phyloP scores from a whole-genome alignment of 2,113 vertebrate genomes.

The Embiotoca jacksoni region DNA sequence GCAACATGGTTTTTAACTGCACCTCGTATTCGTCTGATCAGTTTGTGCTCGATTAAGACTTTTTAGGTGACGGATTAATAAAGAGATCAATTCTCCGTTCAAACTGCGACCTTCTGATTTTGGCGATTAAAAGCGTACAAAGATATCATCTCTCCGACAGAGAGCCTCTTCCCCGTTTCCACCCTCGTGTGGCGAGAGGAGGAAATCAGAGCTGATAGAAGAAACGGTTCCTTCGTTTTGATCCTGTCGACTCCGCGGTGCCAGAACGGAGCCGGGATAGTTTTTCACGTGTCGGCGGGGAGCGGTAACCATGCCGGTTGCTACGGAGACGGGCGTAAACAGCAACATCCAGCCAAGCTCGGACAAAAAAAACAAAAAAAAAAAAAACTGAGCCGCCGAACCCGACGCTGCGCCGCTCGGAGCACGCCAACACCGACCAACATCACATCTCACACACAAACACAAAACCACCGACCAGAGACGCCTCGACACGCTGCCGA shows the following conservation, averaged over 20 bases:
- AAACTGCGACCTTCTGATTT: neutral
- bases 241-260: neutral
- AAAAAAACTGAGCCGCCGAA: neutral
- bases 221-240: neutral
- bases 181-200: neutral
- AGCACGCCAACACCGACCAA: slow-evolving; percentile 29
- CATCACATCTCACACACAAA: slow-evolving; percentile 36
- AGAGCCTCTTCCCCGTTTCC: neutral
- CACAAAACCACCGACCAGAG: neutral
- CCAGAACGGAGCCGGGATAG: slow-evolving; percentile 1
- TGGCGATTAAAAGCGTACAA: neutral
- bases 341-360: neutral
- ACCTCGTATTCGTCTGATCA: no score
- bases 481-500: no score
- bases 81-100: no score
- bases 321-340: slow-evolving; percentile 12
- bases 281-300: neutral
- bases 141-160: neutral
- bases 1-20: no score
- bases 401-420: no score
- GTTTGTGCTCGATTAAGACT: no score
- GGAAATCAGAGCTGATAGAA: neutral
- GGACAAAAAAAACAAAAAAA: slow-evolving; percentile 30
- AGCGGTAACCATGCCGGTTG: neutral
- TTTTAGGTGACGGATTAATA: no score